Evolutionary conservation across 2,888 invertebrate genomes (phyloP).

Genomic region (Macroteleia sp.): DNA sequence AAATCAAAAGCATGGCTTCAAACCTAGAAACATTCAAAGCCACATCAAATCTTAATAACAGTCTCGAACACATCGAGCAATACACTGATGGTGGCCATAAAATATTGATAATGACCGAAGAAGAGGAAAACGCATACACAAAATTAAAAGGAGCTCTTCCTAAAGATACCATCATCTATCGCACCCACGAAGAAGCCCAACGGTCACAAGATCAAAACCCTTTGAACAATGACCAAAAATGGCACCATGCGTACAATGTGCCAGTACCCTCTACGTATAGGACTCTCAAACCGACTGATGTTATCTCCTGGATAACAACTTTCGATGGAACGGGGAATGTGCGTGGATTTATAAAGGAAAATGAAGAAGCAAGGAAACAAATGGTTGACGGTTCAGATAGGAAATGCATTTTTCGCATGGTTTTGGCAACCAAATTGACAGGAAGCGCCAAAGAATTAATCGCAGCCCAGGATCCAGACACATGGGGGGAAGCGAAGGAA

Average conservation of each 20-base stretch:
- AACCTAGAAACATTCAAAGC: no score
- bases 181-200: not conserved
- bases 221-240: no score
- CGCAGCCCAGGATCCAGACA: not conserved
- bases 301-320: not conserved
- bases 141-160: not conserved
- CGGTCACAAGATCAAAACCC: not conserved
- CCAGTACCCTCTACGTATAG: not conserved
- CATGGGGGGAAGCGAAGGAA: not conserved
- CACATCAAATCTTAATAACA: no score
- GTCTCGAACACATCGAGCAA: no score
- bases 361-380: not conserved
- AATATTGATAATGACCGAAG: not conserved
- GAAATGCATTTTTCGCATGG: conserved; percentile 9
- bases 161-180: not conserved
- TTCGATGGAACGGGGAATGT: conserved; percentile 3
- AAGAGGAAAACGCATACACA: not conserved
- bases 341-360: not conserved
- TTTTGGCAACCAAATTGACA: not conserved
- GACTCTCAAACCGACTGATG: not conserved
- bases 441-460: not conserved
- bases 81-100: no score
- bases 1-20: no score
- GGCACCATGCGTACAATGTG: not conserved
- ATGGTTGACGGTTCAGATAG: not conserved